Evolutionary conservation across 1,140 invertebrate species (phyloP).

Genomic region (Drosophila jambulina): DNA sequence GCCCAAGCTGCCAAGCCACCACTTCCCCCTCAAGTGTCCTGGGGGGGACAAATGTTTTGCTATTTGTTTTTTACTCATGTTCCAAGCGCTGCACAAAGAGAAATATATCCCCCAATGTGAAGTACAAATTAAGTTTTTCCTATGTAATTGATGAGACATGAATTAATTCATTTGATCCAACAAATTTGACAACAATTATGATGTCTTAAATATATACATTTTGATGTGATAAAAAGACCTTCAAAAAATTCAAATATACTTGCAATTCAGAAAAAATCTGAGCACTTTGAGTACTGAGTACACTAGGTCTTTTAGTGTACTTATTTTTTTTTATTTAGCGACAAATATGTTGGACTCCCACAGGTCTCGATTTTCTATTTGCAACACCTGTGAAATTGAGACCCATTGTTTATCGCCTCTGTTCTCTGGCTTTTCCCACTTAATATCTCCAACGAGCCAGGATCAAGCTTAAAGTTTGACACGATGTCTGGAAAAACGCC

Average conservation of each 20-base stretch:
- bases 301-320: not conserved
- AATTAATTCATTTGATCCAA: too few species aligned
- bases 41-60: slow-evolving; percentile 55
- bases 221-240: too few species aligned
- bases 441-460: not conserved
- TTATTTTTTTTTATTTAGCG: slow-evolving; percentile 10
- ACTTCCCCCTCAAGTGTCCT: slow-evolving; percentile 5
- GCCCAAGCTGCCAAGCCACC: not conserved
- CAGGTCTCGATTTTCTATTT: slow-evolving; percentile 61
- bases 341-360: slow-evolving; percentile 60
- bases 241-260: too few species aligned
- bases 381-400: slow-evolving; percentile 58
- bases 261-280: too few species aligned
- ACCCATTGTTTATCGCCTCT: slow-evolving; percentile 21
- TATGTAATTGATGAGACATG: too few species aligned
- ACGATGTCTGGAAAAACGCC: not conserved
- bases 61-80: slow-evolving; percentile 62
- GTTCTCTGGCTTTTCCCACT: not conserved
- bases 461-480: not conserved
- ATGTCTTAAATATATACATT: too few species aligned
- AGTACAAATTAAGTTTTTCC: too few species aligned
- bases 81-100: slow-evolving; percentile 11
- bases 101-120: not conserved
- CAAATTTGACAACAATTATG: too few species aligned
- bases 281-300: too few species aligned